phyloP scores from a whole-genome alignment of 1,140 invertebrate genomes.

The Plectrocnemia conspersa region DNA sequence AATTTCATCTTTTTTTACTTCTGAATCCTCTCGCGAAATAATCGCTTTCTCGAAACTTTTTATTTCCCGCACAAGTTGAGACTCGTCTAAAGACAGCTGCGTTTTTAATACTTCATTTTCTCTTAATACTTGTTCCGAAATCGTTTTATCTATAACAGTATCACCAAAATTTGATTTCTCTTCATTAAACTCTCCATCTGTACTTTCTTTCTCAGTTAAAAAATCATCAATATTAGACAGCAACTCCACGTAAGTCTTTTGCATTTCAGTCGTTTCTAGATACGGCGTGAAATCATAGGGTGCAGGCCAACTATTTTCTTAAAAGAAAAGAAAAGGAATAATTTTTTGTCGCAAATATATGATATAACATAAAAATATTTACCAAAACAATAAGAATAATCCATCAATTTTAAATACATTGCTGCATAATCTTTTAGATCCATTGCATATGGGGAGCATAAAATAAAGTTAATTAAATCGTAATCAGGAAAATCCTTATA shows the following conservation, averaged over 20 bases:
- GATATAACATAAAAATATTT: slow-evolving; percentile 18
- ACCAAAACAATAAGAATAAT: slow-evolving; percentile 48
- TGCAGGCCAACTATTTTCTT: slow-evolving; percentile 32
- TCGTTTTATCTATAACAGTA: too few relatives aligned
- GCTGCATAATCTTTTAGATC: slow-evolving; percentile 40
- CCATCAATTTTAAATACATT: slow-evolving; percentile 43
- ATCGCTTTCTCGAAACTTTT: too few relatives aligned
- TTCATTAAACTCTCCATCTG: not conserved
- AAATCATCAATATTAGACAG: not conserved
- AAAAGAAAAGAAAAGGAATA: not conserved
- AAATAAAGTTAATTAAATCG: slow-evolving; percentile 42
- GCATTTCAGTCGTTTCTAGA: not conserved
- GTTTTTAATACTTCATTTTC: too few relatives aligned
- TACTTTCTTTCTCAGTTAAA: not conserved
- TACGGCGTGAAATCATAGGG: slow-evolving; percentile 29
- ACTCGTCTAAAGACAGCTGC: too few relatives aligned
- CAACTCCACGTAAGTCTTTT: not conserved
- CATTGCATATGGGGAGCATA: slow-evolving; percentile 42
- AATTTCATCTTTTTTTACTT: too few relatives aligned
- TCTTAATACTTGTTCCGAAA: too few relatives aligned
- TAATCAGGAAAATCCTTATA: slow-evolving; percentile 45
- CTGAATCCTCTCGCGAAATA: too few relatives aligned
- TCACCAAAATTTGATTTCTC: not conserved
- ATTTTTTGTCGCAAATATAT: not conserved
- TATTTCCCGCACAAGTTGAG: too few relatives aligned